Base-by-base conservation (phyloP, 2,888 invertebrate species). In the Acleris cristana region DNA sequence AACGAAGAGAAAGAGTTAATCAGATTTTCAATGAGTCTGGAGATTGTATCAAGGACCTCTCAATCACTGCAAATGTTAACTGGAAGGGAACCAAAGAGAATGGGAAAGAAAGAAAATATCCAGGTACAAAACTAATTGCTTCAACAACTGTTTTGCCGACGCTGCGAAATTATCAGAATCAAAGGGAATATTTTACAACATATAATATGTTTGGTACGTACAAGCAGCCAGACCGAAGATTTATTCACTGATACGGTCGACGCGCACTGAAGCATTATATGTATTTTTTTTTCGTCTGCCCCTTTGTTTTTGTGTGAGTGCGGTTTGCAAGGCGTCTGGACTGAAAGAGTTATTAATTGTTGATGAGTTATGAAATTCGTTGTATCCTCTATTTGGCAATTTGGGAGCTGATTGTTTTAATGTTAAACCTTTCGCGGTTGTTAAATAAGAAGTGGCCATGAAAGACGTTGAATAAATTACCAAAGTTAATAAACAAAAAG, bases 101-200 rank as follows among this genome's bases (percentile, higher is more conserved):
- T 16, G 16, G 44, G 44, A 16, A 44, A 5, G 44, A 5, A 44
- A 16, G n/a, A n/a, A n/a, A 7, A n/a, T n/a, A n/a, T 16, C 5
- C 48, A 40, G 44, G 40, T 34, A 51, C 51, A 21, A 21, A 51
- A 51, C 51, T 51, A 51, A 51, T 51, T 51, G 45, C 44, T 8
- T 10, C 18, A 48, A 23, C 45, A 57, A 58, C 72, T 74, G 82
- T 83, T 87, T 65, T 88, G 88, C 83, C 78, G 82, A 86, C 89
- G 85, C 78, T 89, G 82, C 81, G 82, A 89, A 91, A 92, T 92
- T 92, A 93, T 91, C 83, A 82, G 87, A 87, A 92, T 93, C 92
- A 93, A 93, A 93, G 92, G 86, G 92, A 92, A 93, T 92, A 92
- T 92, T 91, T 92, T 88, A 90, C 61, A 66, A 66, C 65, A 66